Evolutionary conservation across 2,888 invertebrate genomes (phyloP).

Genomic region (Ochlodes sylvanus): DNA sequence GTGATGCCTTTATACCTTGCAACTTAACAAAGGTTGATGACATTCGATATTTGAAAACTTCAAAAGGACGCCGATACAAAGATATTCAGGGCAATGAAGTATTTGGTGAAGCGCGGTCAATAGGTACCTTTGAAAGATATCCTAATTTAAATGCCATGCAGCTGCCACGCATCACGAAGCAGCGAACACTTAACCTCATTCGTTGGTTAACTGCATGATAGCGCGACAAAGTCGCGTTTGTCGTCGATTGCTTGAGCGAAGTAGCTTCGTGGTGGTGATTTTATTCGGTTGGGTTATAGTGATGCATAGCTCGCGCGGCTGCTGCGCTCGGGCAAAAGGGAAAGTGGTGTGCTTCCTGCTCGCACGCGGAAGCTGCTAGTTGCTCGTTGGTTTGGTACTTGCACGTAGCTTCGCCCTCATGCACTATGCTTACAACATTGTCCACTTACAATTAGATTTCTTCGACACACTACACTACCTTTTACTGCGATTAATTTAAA

Average conservation of each 20-base stretch:
- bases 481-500: background rate
- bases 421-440: slow-evolving; percentile 40
- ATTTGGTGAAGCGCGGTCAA: slow-evolving; percentile 54
- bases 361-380: slow-evolving; percentile 71
- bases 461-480: background rate
- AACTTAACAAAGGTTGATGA: slow-evolving; percentile 47
- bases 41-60: slow-evolving; percentile 52
- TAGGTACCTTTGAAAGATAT: slow-evolving; percentile 54
- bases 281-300: slow-evolving; percentile 63
- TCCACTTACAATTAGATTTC: slow-evolving; percentile 17
- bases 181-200: slow-evolving; percentile 77
- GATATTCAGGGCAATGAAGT: slow-evolving; percentile 41
- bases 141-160: slow-evolving; percentile 68
- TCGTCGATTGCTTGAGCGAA: slow-evolving; percentile 39
- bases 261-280: slow-evolving; percentile 45
- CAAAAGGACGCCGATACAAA: slow-evolving; percentile 27
- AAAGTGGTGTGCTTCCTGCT: slow-evolving; percentile 82
- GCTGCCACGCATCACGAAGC: slow-evolving; percentile 72
- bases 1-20: slow-evolving; percentile 54
- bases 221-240: slow-evolving; percentile 54
- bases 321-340: slow-evolving; percentile 83
- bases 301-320: slow-evolving; percentile 75
- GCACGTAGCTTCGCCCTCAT: slow-evolving; percentile 63
- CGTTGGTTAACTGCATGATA: slow-evolving; percentile 77
- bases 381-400: slow-evolving; percentile 56